Percentiles rank a stretch among this genome's conserved stretches.
Conservation (phyloP, 2,888 invertebrate genomes). For the Clivina fossor region DNA sequence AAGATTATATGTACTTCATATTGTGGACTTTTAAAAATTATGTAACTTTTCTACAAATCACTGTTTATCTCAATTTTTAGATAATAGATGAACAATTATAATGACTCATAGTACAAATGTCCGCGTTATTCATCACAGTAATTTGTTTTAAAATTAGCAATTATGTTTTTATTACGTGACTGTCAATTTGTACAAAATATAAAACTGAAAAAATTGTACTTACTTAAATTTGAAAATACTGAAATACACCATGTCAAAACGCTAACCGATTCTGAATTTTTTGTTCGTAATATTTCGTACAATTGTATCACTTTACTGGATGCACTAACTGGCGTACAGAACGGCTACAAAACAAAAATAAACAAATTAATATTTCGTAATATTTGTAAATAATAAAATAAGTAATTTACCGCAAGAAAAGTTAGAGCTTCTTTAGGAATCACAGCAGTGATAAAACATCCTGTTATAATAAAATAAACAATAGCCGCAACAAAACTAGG, state of each 20-base stretch:
- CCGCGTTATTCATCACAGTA: too few species aligned
- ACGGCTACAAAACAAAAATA: constrained; percentile 59
- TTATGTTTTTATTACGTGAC: too few species aligned
- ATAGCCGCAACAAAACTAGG: constrained; percentile 50
- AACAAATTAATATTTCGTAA: constrained; percentile 3
- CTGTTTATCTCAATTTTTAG: too few species aligned
- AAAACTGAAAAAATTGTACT: constrained; percentile 49
- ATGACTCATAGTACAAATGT: too few species aligned
- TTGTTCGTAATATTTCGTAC: constrained; percentile 67
- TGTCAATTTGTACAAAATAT: constrained; percentile 15
- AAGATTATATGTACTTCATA: too few species aligned
- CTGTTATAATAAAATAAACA: constrained; percentile 54
- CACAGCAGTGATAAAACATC: constrained; percentile 53
- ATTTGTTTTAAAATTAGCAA: too few species aligned
- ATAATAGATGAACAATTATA: too few species aligned
- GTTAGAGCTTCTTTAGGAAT: constrained; percentile 59
- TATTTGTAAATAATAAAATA: constrained; percentile 1
- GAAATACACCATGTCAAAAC: constrained; percentile 81
- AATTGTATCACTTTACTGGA: constrained; percentile 81
- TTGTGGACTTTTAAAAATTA: too few species aligned
- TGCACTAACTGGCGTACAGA: constrained; percentile 78
- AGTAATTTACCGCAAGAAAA: constrained; percentile 68
- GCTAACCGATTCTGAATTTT: constrained; percentile 77
- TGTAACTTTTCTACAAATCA: too few species aligned
- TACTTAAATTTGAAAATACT: constrained; percentile 77